Evolutionary conservation across 2,113 vertebrate species (phyloP), one percentile per base, ranked within the genome.

Genomic region (Crotalus viridis): DNA sequence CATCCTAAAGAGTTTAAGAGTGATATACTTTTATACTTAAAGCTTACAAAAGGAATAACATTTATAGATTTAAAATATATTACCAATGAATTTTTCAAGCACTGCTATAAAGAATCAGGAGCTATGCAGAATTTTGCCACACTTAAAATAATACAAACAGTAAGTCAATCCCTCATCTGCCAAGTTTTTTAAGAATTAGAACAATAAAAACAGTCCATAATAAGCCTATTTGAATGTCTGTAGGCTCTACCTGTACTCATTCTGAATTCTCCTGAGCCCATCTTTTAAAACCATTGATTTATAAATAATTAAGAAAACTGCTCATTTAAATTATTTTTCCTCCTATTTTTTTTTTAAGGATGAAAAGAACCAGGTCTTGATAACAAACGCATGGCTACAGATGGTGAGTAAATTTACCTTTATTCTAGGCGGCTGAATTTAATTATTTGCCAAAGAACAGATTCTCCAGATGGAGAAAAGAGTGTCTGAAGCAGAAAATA

Each of bases 341-440:
- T 0, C 19, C 91, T 10, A 0, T 1, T 22, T 92, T 22, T 22
- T 92, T 95, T 97, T 88, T 94, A 94, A 99, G 98, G 98, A 99
- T 93, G 98, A 99, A 96, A 99, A 99, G 98, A 99, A 99, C 96
- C 98, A 99, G 93, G 98, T 99, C 91, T 93, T 99, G 97, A 98
- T 99, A 95, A 98, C 98, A 88, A 99, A 99, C 46, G 98, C 98
- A 43, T 99, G 98, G 98, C 97, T 99, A 93, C 98, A 99, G 94
- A 97, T 99, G 98, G 98, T 99, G 97, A 94, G 98, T 98, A 96
- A 94, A 26, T 64, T 46, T 91, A 28, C 57, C 21, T 88, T 3
- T 88, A 33, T 81, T 87, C 28, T 52, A 19, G 4, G 59, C 86
- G 17, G 10, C 85, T 92, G 51, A 64, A 0, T 24, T 81, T n/a